Evolutionary conservation across 2,113 vertebrate species (phyloP).

Genomic region (Gadus chalcogrammus): DNA sequence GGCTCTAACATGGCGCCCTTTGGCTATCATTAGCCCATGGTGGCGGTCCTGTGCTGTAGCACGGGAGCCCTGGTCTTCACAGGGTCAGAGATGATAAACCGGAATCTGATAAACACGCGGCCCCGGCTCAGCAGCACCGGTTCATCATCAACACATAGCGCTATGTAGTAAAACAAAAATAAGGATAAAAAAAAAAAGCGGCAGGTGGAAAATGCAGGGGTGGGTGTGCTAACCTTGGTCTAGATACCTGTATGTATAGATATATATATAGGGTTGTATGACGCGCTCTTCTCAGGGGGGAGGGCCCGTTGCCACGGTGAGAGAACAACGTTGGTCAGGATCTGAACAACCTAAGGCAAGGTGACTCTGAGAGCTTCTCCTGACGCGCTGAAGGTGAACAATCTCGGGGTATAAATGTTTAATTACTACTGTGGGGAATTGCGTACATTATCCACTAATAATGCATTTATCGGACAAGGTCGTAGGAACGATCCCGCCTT

Average conservation of each 20-base stretch:
- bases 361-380: not conserved
- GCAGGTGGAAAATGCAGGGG: no score
- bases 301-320: not conserved
- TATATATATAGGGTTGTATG: not conserved
- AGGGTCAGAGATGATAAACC: constrained; percentile 19
- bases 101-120: not conserved
- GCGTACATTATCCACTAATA: not conserved
- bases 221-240: not conserved
- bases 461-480: not conserved
- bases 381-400: not conserved
- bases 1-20: constrained; percentile 32
- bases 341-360: not conserved
- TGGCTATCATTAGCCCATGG: constrained; percentile 34
- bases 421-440: not conserved
- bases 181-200: no score
- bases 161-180: not conserved
- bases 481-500: not conserved
- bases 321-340: no score
- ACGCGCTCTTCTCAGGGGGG: not conserved
- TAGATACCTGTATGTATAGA: not conserved
- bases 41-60: constrained; percentile 1
- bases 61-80: constrained; percentile 6
- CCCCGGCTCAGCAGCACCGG: not conserved
- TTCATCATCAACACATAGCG: no score
- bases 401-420: not conserved